Percentiles rank a stretch among this genome's conserved stretches.
These are phyloP conservation scores for Matsumyia berberina DNA, from an alignment of 2,888 invertebrate species.

Conservation along the genomic window DNA sequence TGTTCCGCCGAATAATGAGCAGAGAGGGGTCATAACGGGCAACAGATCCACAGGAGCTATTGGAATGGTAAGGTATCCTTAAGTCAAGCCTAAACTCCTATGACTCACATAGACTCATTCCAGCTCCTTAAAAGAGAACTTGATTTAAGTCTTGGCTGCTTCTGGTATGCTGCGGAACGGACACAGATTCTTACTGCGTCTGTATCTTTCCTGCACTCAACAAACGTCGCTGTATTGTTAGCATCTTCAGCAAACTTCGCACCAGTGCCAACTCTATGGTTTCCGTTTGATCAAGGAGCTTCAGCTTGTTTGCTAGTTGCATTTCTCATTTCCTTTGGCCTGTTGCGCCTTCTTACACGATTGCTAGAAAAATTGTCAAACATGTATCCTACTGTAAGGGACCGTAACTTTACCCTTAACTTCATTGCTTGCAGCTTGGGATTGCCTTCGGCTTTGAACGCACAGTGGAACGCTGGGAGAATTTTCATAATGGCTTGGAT, in stretches of 20 bases:
- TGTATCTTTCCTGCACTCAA: conserved; percentile 77
- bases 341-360: not conserved
- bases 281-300: conserved; percentile 77
- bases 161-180: conserved; percentile 71
- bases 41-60: conserved; percentile 43
- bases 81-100: not conserved
- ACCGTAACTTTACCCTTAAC: conserved; percentile 18
- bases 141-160: conserved; percentile 78
- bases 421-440: conserved; percentile 65
- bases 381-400: too few relatives aligned
- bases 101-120: not conserved
- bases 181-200: conserved; percentile 76
- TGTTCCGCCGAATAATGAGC: conserved; percentile 39
- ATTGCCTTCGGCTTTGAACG: conserved; percentile 52
- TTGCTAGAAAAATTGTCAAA: not conserved
- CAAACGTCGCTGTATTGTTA: conserved; percentile 75
- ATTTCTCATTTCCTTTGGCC: conserved; percentile 51
- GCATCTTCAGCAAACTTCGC: conserved; percentile 75
- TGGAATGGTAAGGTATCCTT: conserved; percentile 9
- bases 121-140: conserved; percentile 67
- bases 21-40: conserved; percentile 7
- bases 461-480: conserved; percentile 55
- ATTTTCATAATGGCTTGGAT: conserved; percentile 77
- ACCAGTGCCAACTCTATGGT: conserved; percentile 75
- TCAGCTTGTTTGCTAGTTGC: conserved; percentile 76